Conservation (phyloP, 2,888 invertebrate genomes). For the Heteropelma amictum region DNA sequence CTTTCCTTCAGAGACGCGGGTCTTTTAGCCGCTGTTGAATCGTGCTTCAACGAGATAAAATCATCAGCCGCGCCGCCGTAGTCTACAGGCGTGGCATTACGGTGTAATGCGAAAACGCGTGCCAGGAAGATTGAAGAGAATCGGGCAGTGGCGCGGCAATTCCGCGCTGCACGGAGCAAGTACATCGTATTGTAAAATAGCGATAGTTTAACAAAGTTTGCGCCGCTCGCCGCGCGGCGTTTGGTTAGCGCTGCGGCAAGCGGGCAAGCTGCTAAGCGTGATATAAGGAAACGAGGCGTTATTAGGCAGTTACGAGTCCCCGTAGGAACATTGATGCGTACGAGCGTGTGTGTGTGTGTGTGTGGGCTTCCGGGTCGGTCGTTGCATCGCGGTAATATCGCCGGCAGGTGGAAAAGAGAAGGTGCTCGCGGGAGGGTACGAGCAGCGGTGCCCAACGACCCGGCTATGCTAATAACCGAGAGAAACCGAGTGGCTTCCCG, state of each 20-base stretch:
- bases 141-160: slow-evolving; percentile 35
- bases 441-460: slow-evolving; percentile 59
- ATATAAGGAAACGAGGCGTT: slow-evolving; percentile 73
- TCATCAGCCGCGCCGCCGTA: no score
- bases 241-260: neutral
- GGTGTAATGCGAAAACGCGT: neutral
- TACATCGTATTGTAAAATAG: slow-evolving; percentile 50
- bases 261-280: slow-evolving; percentile 54
- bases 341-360: slow-evolving; percentile 47
- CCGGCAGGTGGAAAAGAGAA: slow-evolving; percentile 23
- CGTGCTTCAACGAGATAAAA: no score
- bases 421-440: slow-evolving; percentile 52
- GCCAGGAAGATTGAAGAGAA: slow-evolving; percentile 40
- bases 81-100: no score
- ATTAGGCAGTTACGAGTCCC: slow-evolving; percentile 75
- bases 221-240: slow-evolving; percentile 1
- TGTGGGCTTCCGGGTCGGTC: slow-evolving; percentile 9
- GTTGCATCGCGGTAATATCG: neutral
- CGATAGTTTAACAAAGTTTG: slow-evolving; percentile 54
- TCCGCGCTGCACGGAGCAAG: slow-evolving; percentile 35
- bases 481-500: slow-evolving; percentile 69
- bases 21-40: neutral
- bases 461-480: slow-evolving; percentile 72
- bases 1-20: no score
- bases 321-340: slow-evolving; percentile 64